phyloP scores from a whole-genome alignment of 2,113 vertebrate genomes.

The Neotragus moschatus region DNA sequence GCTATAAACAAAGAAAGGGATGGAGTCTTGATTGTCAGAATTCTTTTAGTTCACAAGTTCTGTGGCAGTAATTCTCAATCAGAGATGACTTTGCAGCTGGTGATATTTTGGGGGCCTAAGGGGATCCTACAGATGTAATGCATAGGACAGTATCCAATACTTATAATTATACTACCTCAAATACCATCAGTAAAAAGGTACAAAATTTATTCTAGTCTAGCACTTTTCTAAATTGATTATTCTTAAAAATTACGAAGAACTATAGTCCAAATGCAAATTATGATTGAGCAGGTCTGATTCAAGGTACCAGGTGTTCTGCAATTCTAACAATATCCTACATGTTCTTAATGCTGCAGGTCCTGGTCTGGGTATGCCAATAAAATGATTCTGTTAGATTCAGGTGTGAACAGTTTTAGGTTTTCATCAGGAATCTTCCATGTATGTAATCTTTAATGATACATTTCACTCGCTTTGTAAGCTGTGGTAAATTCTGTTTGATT shows the following conservation, averaged over 20 bases:
- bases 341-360: neutral
- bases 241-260: neutral
- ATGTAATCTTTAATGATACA: neutral
- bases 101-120: neutral
- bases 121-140: neutral
- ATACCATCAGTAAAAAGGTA: neutral
- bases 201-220: neutral
- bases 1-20: neutral
- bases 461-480: neutral
- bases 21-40: neutral
- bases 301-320: neutral
- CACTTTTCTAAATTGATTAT: neutral
- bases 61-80: neutral
- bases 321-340: neutral
- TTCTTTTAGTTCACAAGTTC: neutral
- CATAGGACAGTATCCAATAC: neutral
- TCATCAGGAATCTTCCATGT: neutral
- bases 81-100: neutral
- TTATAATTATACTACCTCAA: neutral
- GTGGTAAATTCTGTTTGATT: neutral
- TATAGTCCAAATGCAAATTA: neutral
- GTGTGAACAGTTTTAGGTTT: neutral
- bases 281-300: neutral
- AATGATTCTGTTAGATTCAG: neutral
- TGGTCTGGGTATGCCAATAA: neutral